Base-by-base conservation (phyloP, 92 coral and sea anemone species). In the Porites divaricata region DNA sequence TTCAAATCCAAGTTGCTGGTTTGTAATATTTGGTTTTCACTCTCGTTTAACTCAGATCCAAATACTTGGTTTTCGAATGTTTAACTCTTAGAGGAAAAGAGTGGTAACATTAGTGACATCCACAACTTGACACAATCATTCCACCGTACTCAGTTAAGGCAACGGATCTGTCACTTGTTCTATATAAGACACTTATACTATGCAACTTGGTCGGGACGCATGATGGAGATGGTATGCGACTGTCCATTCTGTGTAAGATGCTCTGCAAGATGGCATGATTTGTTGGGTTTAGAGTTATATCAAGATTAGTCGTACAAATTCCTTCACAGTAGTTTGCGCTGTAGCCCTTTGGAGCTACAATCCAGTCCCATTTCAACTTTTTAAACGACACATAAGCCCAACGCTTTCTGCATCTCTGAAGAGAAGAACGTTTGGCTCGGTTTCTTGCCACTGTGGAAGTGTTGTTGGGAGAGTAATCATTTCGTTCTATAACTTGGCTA, bases 241-340 rank as follows among this genome's bases (percentile, higher is more conserved):
- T 70, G 69, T 87, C 81, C 25, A 72, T 19, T 58, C 84, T 68
- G 80, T 80, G 86, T 63, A 90, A 21, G 2, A 90, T 76, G 75
- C 71, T 90, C 63, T 90, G 93, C 73, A 90, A 66, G 28, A 90
- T 86, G 57, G 93, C 93, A 70, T 90, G 93, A 65, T 90, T 90
- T 0, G 89, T 90, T 6, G 93, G 93, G 50, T 86, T 83, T 21
- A 90, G 66, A 2, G 68, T 45, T 59, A 72, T 71, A 22, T 87
- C 57, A 19, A 90, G 84, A n/a, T 81, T 50, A 4, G 57, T 80
- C 26, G 90, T 77, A 70, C 93, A 90, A 56, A 28, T 14, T 1
- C 93, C 93, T 20, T 74, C 63, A 21, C 93, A 90, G 70, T 83
- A 75, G 58, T 80, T 74, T 21, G 93, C 93, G 19, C 87, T 90